Base-by-base conservation (phyloP, 2,888 invertebrate genomes). In the Ferdinandea cuprea region DNA sequence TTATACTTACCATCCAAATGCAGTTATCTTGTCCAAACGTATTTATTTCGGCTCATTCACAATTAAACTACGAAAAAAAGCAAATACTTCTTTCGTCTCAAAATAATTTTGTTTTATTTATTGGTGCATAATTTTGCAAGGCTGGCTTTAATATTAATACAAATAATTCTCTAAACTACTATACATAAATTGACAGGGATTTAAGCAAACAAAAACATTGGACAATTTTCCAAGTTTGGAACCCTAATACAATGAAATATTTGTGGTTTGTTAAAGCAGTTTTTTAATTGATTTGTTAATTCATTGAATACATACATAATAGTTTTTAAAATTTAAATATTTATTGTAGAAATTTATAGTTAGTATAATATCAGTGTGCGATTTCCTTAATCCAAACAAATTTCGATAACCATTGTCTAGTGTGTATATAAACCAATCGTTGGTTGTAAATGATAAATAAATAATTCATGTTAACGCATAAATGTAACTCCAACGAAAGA, bases 381-480 rank as follows among this genome's bases (percentile, higher is more conserved):
- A 17, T 19, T 3, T 13, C 46, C n/a, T 19, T 19, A 32, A 28
- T n/a, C 17, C 3, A 50, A 37, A 40, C 9, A 32, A 19, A 25
- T 32, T 48, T 63, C n/a, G 5, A 15, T 40, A 11, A 25, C 25
- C 11, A 13, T 7, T 7, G 3, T 42, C 7, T 17, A 4, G 15
- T 9, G n/a, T n/a, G n/a, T 11, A 6, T 42, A 25, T 69, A 8
- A 46, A 30, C n/a, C 42, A 25, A 25, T n/a, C n/a, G n/a, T n/a
- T n/a, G n/a, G 17, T 40, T 17, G 8, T 13, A 25, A 13, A 44
- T 59, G 35, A 13, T 48, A 69, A 80, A 48, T 48, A 35, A 69
- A 76, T 71, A 81, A 81, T 72, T n/a, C n/a, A n/a, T n/a, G n/a
- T n/a, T n/a, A n/a, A 77, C 61, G 81, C 76, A 50, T 28, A 50